phyloP scores from a whole-genome alignment of 1,140 invertebrate species.

The Hypsibius dujardini region DNA sequence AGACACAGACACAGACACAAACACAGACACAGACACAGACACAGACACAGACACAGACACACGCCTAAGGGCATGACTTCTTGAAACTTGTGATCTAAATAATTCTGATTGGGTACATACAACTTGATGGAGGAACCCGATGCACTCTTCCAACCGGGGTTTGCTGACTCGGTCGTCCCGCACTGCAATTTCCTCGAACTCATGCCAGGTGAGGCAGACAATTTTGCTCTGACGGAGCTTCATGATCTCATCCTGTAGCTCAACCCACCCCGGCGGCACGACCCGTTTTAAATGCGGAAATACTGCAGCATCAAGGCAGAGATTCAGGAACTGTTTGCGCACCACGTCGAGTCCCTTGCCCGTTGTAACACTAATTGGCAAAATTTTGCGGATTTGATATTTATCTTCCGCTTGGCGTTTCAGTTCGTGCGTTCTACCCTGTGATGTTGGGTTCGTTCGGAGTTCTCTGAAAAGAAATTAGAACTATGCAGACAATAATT shows the following conservation, averaged over 20 bases:
- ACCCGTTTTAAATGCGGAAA: constrained; percentile 20
- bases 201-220: constrained; percentile 21
- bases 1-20: background rate
- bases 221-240: constrained; percentile 20
- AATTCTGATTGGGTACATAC: background rate
- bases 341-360: constrained; percentile 22
- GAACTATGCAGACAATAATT: too few species aligned
- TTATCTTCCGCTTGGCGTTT: background rate
- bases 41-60: too few species aligned
- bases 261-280: constrained; percentile 18
- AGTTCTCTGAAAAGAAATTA: background rate
- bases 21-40: background rate
- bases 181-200: constrained; percentile 16
- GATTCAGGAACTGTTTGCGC: constrained; percentile 19
- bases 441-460: background rate
- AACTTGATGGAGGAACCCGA: constrained; percentile 17
- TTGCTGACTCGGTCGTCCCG: background rate
- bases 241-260: constrained; percentile 22
- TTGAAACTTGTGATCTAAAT: too few species aligned
- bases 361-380: background rate
- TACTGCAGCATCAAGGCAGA: constrained; percentile 8
- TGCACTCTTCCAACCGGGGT: background rate
- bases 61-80: too few species aligned
- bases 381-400: background rate
- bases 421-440: background rate